A percentile compares a stretch with the other conserved stretches of the same genome.
Evolutionary conservation across 2,113 vertebrate genomes (phyloP).

Genomic region (Myodes glareolus): DNA sequence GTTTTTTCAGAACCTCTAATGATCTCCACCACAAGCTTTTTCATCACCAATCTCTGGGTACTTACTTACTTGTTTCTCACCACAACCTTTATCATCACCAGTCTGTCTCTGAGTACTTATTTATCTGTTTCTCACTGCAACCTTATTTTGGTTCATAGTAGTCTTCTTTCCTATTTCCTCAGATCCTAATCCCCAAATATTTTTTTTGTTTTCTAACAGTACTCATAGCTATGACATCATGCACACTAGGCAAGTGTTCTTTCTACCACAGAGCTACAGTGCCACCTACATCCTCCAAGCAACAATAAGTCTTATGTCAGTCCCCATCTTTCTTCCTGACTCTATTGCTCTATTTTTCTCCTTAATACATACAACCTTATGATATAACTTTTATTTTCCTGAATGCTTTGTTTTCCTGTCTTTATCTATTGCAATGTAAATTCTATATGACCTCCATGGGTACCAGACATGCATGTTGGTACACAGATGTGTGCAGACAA

Average conservation of each 20-base stretch:
- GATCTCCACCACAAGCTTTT: not conserved
- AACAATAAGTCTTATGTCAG: not conserved
- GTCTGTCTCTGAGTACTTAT: too few species aligned
- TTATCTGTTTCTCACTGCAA: too few species aligned
- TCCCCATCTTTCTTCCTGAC: not conserved
- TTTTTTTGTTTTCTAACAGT: not conserved
- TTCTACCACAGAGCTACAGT: not conserved
- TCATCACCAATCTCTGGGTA: not conserved
- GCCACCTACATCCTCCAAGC: not conserved
- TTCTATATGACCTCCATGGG: not conserved
- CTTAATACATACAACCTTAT: not conserved
- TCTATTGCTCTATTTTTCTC: not conserved
- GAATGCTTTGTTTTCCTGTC: constrained; percentile 12
- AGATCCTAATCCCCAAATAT: not conserved
- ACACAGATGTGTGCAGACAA: not conserved
- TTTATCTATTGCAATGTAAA: constrained; percentile 30
- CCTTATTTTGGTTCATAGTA: not conserved
- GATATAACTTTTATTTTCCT: not conserved
- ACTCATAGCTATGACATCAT: not conserved
- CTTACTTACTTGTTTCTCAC: not conserved
- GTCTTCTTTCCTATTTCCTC: constrained; percentile 2
- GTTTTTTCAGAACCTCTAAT: not conserved
- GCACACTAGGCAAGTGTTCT: not conserved
- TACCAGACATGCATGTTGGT: not conserved
- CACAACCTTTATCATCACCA: not conserved